Evolutionary conservation across 2,113 vertebrate species (phyloP).

Genomic region (Epinephelus lanceolatus): DNA sequence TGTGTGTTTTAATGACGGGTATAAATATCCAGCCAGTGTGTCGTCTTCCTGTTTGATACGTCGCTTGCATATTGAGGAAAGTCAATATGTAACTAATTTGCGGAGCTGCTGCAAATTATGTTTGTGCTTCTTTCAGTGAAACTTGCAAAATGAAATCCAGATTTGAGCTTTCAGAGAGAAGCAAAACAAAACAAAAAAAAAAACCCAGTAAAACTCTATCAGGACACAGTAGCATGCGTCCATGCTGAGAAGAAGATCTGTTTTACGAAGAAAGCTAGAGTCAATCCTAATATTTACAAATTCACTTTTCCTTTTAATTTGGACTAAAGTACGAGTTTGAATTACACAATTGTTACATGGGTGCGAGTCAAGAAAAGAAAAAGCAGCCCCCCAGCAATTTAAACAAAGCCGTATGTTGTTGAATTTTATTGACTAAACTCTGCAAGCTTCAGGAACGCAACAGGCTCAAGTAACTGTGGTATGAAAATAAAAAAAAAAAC

Average conservation of each 20-base stretch:
- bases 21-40: constrained; percentile 49
- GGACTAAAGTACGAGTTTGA: background rate
- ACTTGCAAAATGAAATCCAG: constrained; percentile 65
- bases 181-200: background rate
- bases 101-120: constrained; percentile 28
- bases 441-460: constrained; percentile 64
- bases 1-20: constrained; percentile 1
- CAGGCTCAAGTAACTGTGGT: constrained; percentile 41
- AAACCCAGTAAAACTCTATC: constrained; percentile 4
- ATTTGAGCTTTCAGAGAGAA: constrained; percentile 41
- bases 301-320: background rate
- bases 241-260: constrained; percentile 6
- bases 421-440: constrained; percentile 64
- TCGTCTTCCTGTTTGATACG: constrained; percentile 35
- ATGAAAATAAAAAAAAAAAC: background rate
- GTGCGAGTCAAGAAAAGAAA: background rate
- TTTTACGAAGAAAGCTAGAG: constrained; percentile 19
- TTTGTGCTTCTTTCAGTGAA: constrained; percentile 34
- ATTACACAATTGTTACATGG: constrained; percentile 2
- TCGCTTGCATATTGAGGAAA: constrained; percentile 4
- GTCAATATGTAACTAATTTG: constrained; percentile 49
- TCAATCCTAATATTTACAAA: constrained; percentile 29
- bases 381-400: constrained; percentile 13
- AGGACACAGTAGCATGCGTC: background rate
- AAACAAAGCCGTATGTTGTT: constrained; percentile 64